Base-by-base conservation (phyloP, 2,113 vertebrate species). In the Oncorhynchus masou region DNA sequence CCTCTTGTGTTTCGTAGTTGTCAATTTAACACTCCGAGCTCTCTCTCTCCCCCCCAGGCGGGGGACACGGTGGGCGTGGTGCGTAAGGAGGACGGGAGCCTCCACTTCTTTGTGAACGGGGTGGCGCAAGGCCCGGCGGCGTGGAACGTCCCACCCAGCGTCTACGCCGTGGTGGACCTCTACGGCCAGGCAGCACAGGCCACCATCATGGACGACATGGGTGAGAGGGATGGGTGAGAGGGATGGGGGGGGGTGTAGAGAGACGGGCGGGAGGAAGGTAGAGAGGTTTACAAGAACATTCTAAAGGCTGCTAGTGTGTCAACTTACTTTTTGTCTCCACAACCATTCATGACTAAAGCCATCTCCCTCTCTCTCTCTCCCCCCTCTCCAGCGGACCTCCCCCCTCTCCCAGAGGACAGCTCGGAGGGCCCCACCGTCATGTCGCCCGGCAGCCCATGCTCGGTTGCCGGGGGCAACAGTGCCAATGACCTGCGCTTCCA, bases 41-140 rank as follows among this genome's bases (percentile, higher is more conserved):
- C 6, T 3, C 51, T 64, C 5, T 0, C 31, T 22, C 11, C 25
- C 6, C 71, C 34, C 66, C 11, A 97, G 97, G 96, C 97, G 0
- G 97, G 96, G 0, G 97, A 98, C 90, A 97, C 96, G 1, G 97
- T 97, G 0, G 96, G 97, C 0, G 97, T 97, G 3, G 95, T 97
- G 1, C 92, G 96, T 5, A 93, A 95, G 83, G 96, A 96, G 68
- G 97, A 98, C 0, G 95, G 97, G 16, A 96, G 96, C 65, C 91
- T 98, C 34, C 96, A 98, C 85, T 97, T 98, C 92, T 96, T 98
- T 54, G 97, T 97, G 34, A 98, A 97, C 5, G 96, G 96, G 0
- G 95, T 94, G 78, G 94, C 95, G 3, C 96, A 97, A 81, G 97
- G 97, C 1, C 95, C 96, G 0, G 97, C 96, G 0, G 96, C 96